Percentiles rank a stretch among this genome's conserved stretches.
Conservation (phyloP, 2,113 vertebrate genomes). For the Illadopsis cleaveri region DNA sequence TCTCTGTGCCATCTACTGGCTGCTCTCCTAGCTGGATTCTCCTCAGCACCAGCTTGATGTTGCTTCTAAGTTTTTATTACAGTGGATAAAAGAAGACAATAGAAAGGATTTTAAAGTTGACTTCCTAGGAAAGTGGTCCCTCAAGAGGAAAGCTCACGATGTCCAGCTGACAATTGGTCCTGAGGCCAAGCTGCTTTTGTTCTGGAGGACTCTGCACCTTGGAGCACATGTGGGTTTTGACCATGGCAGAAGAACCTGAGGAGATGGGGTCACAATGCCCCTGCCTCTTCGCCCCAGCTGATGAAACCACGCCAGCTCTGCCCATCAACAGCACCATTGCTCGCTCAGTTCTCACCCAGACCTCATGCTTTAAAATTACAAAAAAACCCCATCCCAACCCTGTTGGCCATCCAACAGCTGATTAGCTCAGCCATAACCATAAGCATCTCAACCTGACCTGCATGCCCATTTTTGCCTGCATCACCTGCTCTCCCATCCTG, state of each 20-base stretch:
- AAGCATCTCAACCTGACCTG: not conserved
- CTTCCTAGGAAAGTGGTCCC: not conserved
- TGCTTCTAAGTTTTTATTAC: not conserved
- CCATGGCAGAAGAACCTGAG: not conserved
- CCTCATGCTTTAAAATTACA: not conserved
- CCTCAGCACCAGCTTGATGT: not conserved
- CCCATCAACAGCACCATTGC: rapidly evolving
- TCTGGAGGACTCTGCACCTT: not conserved
- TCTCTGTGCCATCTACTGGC: rapidly evolving
- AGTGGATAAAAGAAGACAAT: not conserved
- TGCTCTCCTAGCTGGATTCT: not conserved
- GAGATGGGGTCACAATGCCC: not conserved
- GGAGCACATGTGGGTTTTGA: not conserved
- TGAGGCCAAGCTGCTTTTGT: not conserved
- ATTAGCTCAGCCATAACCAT: not conserved
- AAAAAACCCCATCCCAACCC: not conserved
- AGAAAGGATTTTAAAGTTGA: not conserved
- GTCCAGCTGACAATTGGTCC: not conserved
- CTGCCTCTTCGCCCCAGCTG: not conserved
- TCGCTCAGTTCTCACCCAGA: not conserved
- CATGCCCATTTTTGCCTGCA: not conserved
- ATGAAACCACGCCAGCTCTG: not conserved
- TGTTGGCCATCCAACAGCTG: not conserved
- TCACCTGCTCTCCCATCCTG: not conserved
- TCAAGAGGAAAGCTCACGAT: not conserved